Conservation (phyloP, 2,888 invertebrate genomes). For the Plemyria rubiginata region DNA sequence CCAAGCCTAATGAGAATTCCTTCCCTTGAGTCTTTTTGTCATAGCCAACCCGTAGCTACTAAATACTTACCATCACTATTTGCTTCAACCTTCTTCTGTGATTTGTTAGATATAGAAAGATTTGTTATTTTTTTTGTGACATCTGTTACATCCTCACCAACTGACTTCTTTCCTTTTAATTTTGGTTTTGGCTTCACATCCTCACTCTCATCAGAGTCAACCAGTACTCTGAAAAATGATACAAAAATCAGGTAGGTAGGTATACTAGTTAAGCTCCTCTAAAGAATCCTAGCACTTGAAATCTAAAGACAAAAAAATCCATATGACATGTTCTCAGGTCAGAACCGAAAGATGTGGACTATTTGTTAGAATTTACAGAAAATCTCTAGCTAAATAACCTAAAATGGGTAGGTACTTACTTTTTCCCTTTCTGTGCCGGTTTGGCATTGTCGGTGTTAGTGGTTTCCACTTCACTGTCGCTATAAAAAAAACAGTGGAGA, state of each 20-base stretch:
- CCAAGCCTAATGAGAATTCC: no score
- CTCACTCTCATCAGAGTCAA: slow-evolving; percentile 78
- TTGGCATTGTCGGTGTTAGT: slow-evolving; percentile 73
- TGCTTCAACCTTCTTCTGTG: slow-evolving; percentile 69
- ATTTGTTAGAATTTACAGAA: neutral
- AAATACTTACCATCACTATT: slow-evolving; percentile 64
- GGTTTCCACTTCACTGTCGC: slow-evolving; percentile 86
- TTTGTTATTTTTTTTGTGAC: slow-evolving; percentile 85
- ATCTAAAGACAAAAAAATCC: neutral
- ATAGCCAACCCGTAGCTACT: no score
- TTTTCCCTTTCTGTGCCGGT: slow-evolving; percentile 72
- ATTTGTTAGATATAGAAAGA: slow-evolving; percentile 83
- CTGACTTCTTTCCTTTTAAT: slow-evolving; percentile 78
- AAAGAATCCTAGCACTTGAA: neutral
- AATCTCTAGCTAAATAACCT: slow-evolving; percentile 61
- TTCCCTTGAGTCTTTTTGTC: no score
- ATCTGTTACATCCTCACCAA: slow-evolving; percentile 78
- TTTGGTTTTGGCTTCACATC: slow-evolving; percentile 78
- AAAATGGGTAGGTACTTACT: slow-evolving; percentile 68
- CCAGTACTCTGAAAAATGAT: slow-evolving; percentile 58
- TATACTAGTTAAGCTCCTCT: neutral
- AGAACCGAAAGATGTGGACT: neutral
- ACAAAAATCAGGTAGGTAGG: neutral
- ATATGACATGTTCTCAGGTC: neutral
- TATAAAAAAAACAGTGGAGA: slow-evolving; percentile 63